A percentile compares a stretch with the other conserved stretches of the same genome.
phyloP scores from a whole-genome alignment of 2,113 vertebrate genomes.

The Gambusia holbrooki region DNA sequence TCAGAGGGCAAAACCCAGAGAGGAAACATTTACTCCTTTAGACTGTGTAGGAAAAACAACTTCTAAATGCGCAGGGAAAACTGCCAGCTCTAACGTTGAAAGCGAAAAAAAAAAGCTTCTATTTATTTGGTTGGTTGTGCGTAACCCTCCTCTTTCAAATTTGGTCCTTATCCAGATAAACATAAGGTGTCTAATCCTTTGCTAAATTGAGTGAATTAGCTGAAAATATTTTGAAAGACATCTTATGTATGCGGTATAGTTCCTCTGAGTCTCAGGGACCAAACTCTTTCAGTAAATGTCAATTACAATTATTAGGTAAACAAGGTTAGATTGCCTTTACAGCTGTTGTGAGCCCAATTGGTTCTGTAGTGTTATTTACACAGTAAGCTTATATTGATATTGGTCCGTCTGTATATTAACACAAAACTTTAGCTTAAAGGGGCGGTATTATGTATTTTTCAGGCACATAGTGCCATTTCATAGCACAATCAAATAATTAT shows the following conservation, averaged over 20 bases:
- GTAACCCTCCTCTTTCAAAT: constrained; percentile 16
- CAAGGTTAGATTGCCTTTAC: background rate
- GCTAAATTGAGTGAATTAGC: constrained; percentile 36
- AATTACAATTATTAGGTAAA: constrained; percentile 3
- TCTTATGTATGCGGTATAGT: constrained; percentile 13
- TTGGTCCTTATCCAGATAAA: constrained; percentile 34
- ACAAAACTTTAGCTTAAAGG: background rate
- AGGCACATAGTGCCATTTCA: too few species aligned
- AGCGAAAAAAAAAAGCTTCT: constrained; percentile 3
- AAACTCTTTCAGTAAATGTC: constrained; percentile 5
- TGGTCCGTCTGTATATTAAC: background rate
- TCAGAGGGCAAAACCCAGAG: constrained; percentile 27
- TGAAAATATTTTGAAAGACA: constrained; percentile 16
- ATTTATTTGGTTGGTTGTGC: constrained; percentile 24
- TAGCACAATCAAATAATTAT: too few species aligned
- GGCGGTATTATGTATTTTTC: too few species aligned
- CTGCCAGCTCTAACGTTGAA: constrained; percentile 16
- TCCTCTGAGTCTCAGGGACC: constrained; percentile 13
- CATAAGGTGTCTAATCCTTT: constrained; percentile 29
- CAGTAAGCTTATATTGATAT: background rate
- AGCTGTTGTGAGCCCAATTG: background rate
- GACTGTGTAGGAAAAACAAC: constrained; percentile 19
- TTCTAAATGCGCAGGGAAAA: constrained; percentile 32
- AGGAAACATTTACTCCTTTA: constrained; percentile 32
- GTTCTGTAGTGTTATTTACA: background rate